Base-by-base conservation (phyloP, 2,888 invertebrate species). In the Hoplodrina ambigua region DNA sequence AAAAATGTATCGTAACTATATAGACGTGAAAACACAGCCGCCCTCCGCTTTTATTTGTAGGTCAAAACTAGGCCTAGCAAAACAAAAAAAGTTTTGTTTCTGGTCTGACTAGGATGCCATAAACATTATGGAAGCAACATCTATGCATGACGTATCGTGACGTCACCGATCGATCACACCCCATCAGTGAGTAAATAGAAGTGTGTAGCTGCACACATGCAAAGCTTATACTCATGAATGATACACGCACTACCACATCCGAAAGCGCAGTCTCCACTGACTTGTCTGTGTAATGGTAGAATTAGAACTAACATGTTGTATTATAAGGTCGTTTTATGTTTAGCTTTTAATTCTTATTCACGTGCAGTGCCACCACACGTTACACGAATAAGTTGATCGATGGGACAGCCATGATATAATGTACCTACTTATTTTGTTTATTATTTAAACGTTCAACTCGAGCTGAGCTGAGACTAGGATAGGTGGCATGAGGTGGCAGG, bases 141-240 rank as follows among this genome's bases (percentile, higher is more conserved):
- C 37, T 37, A 37, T 37, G 55, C 3, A 30, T 41, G 25, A 52
- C 50, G 62, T 52, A 62, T 13, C n/a, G 20, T 68, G 56, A 57
- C 50, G 68, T 66, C 66, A 68, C 55, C 25, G 17, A 55, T 49
- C 55, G 37, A 66, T 56, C 3, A 6, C 37, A 25, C 17, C 25
- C 25, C 19, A 41, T 49, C 17, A 30, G 37, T 37, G 15, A 46
- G 33, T 49, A 33, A 33, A 33, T 6, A 33, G 33, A 4, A 44
- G 15, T 4, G 37, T 49, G 8, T 49, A 20, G n/a, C 44, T 65
- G 54, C 37, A 37, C 54, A 65, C 54, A 25, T 64, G 15, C 20
- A 54, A 54, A 6, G 4, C 1, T 33, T n/a, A 11, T 5, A 2
- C 13, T n/a, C n/a, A 20, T n/a, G 15, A 49, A 49, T 58, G 41